A percentile compares a stretch with the other conserved stretches of the same genome.
Conservation (phyloP, 92 coral and sea anemone genomes). For the Chrysogorgia sp. region DNA sequence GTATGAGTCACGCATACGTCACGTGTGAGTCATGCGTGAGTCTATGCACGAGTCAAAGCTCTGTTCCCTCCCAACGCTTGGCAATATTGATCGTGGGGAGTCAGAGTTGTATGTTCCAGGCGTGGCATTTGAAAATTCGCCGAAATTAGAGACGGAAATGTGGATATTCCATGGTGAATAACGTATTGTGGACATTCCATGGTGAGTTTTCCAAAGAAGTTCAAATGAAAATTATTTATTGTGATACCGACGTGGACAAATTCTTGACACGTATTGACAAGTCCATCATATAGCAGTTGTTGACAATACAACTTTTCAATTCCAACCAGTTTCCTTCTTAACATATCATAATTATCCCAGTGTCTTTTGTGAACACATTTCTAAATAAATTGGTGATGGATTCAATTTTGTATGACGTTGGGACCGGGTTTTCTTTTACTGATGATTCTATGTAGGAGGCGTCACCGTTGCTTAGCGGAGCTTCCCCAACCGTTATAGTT, state of each 20-base stretch:
- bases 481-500: slow-evolving; percentile 71
- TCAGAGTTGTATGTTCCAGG: too few species aligned
- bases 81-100: too few species aligned
- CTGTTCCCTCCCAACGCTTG: too few species aligned
- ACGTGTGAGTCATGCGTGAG: too few species aligned
- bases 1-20: too few species aligned
- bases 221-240: background rate
- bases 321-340: slow-evolving; percentile 50
- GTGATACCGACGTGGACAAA: slow-evolving; percentile 26
- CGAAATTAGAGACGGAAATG: too few species aligned
- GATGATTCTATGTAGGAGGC: slow-evolving; percentile 63
- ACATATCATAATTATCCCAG: slow-evolving; percentile 34
- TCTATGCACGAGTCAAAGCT: too few species aligned
- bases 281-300: slow-evolving; percentile 40
- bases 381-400: slow-evolving; percentile 56
- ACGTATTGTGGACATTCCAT: too few species aligned
- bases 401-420: slow-evolving; percentile 51
- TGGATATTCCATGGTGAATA: too few species aligned
- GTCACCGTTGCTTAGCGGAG: slow-evolving; percentile 67
- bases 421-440: slow-evolving; percentile 64
- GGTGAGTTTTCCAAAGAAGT: too few species aligned
- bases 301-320: slow-evolving; percentile 44
- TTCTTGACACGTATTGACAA: slow-evolving; percentile 53
- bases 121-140: too few species aligned
- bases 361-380: slow-evolving; percentile 33